A percentile compares a stretch with the other conserved stretches of the same genome.
Conservation (phyloP, 2,113 vertebrate genomes). For the Nothocercus julius region DNA sequence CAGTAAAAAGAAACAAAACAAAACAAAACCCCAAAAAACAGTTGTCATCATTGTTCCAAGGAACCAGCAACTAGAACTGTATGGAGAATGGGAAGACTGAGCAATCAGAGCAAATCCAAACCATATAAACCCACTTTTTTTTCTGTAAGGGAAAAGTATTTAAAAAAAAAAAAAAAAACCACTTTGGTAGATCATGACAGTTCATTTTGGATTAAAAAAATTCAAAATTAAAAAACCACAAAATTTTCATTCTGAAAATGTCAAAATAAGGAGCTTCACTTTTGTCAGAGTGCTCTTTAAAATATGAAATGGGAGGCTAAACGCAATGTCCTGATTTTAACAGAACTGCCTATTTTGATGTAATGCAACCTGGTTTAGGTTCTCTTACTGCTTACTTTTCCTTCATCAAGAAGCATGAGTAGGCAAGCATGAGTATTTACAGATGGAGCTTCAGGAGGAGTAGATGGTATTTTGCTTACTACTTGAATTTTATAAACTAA, state of each 20-base stretch:
- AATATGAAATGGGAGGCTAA: neutral
- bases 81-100: neutral
- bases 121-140: neutral
- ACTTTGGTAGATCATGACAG: neutral
- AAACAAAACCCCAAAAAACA: neutral
- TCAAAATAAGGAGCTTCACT: neutral
- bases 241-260: neutral
- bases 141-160: neutral
- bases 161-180: neutral
- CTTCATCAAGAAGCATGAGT: slow-evolving; percentile 43
- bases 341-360: neutral
- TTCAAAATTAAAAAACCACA: neutral
- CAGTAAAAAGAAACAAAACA: neutral
- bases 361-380: slow-evolving; percentile 12
- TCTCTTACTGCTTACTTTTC: slow-evolving; percentile 28
- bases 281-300: neutral
- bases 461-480: slow-evolving; percentile 68
- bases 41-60: neutral
- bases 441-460: slow-evolving; percentile 43
- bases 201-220: neutral
- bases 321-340: neutral
- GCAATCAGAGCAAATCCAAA: neutral
- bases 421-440: slow-evolving; percentile 56
- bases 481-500: slow-evolving; percentile 65
- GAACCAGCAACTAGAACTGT: neutral